These are phyloP conservation scores for Bellardia pandia DNA, from an alignment of 2,888 invertebrate species.

Conservation along the genomic window DNA sequence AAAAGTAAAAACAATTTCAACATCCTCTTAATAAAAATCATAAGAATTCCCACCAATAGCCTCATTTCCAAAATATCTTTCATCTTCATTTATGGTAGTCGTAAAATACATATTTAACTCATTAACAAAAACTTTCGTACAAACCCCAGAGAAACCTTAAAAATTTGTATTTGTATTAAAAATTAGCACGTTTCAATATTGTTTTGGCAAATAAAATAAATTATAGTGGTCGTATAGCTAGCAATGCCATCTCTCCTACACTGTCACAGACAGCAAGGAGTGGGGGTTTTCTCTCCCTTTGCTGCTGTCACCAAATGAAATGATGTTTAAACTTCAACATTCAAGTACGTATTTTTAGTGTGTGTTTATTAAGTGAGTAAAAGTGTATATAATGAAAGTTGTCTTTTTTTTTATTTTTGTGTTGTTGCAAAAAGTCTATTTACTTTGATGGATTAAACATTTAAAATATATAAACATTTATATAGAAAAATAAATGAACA, in stretches of 20 bases:
- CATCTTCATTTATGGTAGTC: not conserved
- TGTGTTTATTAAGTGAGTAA: slow-evolving; percentile 40
- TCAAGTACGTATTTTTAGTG: slow-evolving; percentile 23
- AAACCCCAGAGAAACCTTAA: slow-evolving; percentile 33
- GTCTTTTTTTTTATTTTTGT: not conserved
- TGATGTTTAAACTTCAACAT: slow-evolving; percentile 8
- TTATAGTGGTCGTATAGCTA: too few relatives aligned
- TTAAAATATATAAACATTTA: slow-evolving; percentile 48
- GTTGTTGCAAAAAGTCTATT: slow-evolving; percentile 32
- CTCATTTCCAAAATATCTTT: not conserved
- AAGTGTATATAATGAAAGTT: slow-evolving; percentile 57
- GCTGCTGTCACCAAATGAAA: not conserved
- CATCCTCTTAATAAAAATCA: too few relatives aligned
- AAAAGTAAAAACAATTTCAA: too few relatives aligned
- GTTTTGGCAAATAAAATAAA: slow-evolving; percentile 42
- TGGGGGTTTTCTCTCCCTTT: not conserved
- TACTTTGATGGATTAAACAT: slow-evolving; percentile 63
- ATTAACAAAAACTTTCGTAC: not conserved
- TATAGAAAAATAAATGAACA: slow-evolving; percentile 10
- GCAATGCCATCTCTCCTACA: not conserved
- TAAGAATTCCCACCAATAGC: not conserved
- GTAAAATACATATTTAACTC: not conserved
- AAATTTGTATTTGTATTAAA: slow-evolving; percentile 13
- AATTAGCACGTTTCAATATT: slow-evolving; percentile 38
- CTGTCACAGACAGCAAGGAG: slow-evolving; percentile 24